phyloP scores from a whole-genome alignment of 2,888 invertebrate species.

The Drosophila monieri region DNA sequence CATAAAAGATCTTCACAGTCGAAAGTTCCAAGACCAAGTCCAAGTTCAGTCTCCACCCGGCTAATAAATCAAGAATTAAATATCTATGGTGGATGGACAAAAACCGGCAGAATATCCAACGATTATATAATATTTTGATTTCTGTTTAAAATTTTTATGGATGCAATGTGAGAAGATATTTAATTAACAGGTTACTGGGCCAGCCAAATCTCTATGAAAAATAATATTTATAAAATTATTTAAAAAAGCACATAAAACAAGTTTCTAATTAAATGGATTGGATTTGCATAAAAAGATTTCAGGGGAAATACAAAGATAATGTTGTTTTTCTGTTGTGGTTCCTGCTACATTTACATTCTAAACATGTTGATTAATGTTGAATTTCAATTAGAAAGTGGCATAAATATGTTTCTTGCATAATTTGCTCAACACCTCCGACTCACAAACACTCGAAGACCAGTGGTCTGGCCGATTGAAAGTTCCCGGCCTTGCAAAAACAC shows the following conservation, averaged over 20 bases:
- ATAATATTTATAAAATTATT: conserved; percentile 14
- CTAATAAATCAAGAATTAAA: conserved; percentile 34
- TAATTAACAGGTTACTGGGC: conserved; percentile 44
- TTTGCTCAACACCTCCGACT: conserved; percentile 13
- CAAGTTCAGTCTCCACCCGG: conserved; percentile 17
- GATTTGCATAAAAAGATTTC: conserved; percentile 9
- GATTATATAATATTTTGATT: conserved; percentile 33
- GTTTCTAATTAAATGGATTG: conserved; percentile 6
- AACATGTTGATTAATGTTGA: not conserved
- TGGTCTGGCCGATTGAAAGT: conserved; percentile 22
- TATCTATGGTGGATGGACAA: conserved; percentile 9
- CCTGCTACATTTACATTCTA: conserved; percentile 10
- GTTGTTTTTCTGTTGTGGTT: conserved; percentile 2
- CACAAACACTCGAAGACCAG: conserved; percentile 2
- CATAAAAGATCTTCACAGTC: conserved; percentile 38
- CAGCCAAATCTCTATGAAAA: conserved; percentile 10
- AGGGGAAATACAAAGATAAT: not conserved
- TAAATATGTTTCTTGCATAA: not conserved
- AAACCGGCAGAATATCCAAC: conserved; percentile 37
- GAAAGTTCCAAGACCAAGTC: conserved; percentile 25
- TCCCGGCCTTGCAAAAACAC: conserved; percentile 36
- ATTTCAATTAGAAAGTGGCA: not conserved
- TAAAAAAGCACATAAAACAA: conserved; percentile 8
- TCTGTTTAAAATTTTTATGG: conserved; percentile 13
- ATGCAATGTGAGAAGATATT: conserved; percentile 11